These are phyloP conservation scores for Megalops atlanticus DNA, from an alignment of 2,113 vertebrate genomes.

Conservation along the genomic window DNA sequence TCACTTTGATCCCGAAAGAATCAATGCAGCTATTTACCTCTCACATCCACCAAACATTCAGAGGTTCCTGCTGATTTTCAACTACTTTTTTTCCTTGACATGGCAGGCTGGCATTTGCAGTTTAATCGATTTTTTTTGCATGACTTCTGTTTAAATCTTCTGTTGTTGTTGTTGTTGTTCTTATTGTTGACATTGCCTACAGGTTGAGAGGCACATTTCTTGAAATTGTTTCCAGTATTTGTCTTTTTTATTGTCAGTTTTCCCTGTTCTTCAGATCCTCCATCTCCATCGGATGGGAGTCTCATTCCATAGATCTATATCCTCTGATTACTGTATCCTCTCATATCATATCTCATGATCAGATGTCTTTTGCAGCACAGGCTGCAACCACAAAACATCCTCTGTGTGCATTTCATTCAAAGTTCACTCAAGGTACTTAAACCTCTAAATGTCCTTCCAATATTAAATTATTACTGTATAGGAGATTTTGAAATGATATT, in stretches of 20 bases:
- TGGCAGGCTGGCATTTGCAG: slow-evolving; percentile 45
- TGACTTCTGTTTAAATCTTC: not conserved
- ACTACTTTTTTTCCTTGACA: slow-evolving; percentile 40
- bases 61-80: slow-evolving; percentile 23
- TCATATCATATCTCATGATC: not conserved
- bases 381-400: not conserved
- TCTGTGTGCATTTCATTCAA: not conserved
- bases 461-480: not conserved
- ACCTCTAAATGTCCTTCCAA: not conserved
- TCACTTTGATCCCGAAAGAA: no score
- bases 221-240: not conserved
- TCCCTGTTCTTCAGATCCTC: not conserved
- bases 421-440: not conserved
- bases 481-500: not conserved
- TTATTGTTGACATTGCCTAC: not conserved
- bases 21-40: no score
- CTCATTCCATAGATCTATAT: not conserved
- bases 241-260: not conserved
- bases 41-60: no score
- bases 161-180: not conserved
- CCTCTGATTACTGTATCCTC: not conserved
- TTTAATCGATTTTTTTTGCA: slow-evolving; percentile 46
- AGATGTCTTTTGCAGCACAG: slow-evolving; percentile 6
- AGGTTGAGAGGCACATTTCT: not conserved
- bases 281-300: not conserved